phyloP scores from a whole-genome alignment of 2,113 vertebrate species.

The Bos indicus region DNA sequence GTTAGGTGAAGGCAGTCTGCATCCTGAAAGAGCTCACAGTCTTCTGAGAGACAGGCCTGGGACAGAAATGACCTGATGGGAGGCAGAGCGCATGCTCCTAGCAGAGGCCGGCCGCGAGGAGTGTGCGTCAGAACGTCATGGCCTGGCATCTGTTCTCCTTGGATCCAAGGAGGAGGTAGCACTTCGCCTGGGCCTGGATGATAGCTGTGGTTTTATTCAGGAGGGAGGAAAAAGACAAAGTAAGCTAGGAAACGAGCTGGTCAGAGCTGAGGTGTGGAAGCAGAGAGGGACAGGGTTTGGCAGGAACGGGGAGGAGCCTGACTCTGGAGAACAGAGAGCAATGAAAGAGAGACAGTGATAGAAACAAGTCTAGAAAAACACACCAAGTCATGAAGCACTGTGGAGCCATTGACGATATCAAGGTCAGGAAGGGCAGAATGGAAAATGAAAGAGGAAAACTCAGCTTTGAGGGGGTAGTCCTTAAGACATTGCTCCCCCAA shows the following conservation, averaged over 20 bases:
- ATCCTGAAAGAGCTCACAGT: background rate
- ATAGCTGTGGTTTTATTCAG: background rate
- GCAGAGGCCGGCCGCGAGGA: background rate
- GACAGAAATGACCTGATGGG: background rate
- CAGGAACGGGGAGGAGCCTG: background rate
- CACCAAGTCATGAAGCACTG: background rate
- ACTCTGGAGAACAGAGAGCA: background rate
- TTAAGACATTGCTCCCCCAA: background rate
- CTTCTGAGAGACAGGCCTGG: background rate
- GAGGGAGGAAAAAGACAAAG: background rate
- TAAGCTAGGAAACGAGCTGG: background rate
- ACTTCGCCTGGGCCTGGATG: background rate
- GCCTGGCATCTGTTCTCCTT: background rate
- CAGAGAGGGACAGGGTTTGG: background rate
- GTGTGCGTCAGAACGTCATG: rapidly evolving
- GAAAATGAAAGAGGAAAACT: background rate
- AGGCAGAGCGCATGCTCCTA: background rate
- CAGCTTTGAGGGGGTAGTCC: background rate
- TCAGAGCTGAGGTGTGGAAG: background rate
- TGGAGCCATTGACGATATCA: background rate
- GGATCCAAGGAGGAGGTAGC: background rate
- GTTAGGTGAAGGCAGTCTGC: background rate
- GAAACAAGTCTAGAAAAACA: background rate
- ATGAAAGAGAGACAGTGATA: background rate
- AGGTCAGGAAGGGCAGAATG: background rate